Base-by-base conservation (phyloP, 2,797 vertebrate species). In the Xiphorhynchus erythropygius region DNA sequence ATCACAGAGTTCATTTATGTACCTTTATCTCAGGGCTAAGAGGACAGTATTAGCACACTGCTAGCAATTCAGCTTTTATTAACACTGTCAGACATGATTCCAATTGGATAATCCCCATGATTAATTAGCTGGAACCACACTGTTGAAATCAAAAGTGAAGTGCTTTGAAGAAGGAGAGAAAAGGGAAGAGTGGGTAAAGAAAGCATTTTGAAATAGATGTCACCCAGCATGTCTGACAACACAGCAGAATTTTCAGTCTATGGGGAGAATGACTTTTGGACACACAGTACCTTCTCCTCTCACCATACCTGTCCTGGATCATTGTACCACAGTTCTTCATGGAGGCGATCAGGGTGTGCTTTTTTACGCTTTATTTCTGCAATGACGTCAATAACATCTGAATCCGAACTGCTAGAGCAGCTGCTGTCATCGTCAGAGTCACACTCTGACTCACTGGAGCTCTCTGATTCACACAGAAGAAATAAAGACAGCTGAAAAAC, bases 301-400 rank as follows among this genome's bases (percentile, higher is more conserved):
- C 42, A 80, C 96, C 7, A 2, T 97, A 99, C 99, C 99, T 99
- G 99, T 81, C 99, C 99, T 0, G 98, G 98, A 97, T 99, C 99
- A 37, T 99, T 99, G 98, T 99, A 99, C 99, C 99, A 99, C 55
- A 99, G 98, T 90, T 99, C 99, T 78, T 99, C 99, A 0, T 99
- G 99, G 53, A 99, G 99, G 10, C 99, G 99, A 97, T 99, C 99
- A 0, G 99, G 99, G 49, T 99, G 99, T 63, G 99, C 99, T 94
- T 99, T 99, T 93, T 99, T 99, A 71, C 99, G 98, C 94, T 99
- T 99, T 96, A 99, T 99, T 98, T 99, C 99, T 5, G 99, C 99
- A 19, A 99, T 99, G 95, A 99, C 99, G 10, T 99, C 99, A 46
- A 99, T 99, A 17, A 99, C 98, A 53, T 99, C 99, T 0, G 99